Evolutionary conservation across 2,888 invertebrate genomes (phyloP).

Genomic region (Nowickia ferox): DNA sequence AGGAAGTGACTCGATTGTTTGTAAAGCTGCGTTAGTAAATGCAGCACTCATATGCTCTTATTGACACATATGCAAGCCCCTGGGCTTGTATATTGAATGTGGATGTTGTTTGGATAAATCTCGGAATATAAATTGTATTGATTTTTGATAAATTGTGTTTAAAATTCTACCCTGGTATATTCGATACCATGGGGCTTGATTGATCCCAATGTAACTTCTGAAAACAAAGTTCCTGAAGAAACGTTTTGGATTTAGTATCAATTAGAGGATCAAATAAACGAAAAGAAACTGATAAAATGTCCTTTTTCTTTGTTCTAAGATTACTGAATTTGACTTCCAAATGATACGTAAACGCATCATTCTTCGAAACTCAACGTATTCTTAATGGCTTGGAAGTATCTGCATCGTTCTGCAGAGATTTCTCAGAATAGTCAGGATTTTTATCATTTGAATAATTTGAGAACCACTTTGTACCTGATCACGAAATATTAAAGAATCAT

Average conservation of each 20-base stretch:
- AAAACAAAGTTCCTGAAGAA: background rate
- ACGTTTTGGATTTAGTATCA: background rate
- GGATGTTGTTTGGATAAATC: background rate
- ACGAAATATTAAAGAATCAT: no score
- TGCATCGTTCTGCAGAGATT: no score
- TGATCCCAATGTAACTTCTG: background rate
- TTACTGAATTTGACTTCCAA: background rate
- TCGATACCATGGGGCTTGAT: background rate
- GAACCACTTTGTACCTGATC: no score
- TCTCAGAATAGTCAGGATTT: no score
- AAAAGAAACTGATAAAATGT: conserved; percentile 1
- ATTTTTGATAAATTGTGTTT: background rate
- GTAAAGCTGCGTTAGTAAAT: background rate
- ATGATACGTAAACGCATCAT: conserved; percentile 1
- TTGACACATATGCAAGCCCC: background rate
- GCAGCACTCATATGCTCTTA: background rate
- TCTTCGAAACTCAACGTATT: conserved; percentile 3
- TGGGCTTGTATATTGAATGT: background rate
- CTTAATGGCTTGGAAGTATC: background rate
- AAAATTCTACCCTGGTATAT: background rate
- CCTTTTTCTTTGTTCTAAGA: background rate
- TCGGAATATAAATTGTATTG: background rate
- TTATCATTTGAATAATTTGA: no score
- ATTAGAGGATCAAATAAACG: background rate
- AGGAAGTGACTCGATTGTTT: background rate